phyloP scores from a whole-genome alignment of 2,888 invertebrate species.

The Shargacucullia verbasci region DNA sequence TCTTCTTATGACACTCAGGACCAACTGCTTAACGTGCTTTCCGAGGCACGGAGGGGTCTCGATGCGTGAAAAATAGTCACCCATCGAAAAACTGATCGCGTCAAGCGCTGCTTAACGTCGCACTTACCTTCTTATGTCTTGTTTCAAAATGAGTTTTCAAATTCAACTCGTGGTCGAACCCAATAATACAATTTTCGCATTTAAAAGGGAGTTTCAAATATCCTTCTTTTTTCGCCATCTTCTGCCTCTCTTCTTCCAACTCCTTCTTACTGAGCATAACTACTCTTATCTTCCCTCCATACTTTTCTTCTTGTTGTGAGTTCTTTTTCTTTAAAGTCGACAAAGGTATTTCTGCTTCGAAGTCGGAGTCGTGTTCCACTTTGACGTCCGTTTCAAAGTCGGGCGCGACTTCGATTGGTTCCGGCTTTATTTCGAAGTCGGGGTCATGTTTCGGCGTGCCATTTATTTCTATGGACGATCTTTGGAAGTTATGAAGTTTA shows the following conservation, averaged over 20 bases:
- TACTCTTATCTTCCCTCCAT: slow-evolving; percentile 69
- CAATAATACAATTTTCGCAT: slow-evolving; percentile 75
- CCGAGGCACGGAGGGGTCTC: too few relatives aligned
- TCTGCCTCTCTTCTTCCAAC: slow-evolving; percentile 67
- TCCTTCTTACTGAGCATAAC: slow-evolving; percentile 66
- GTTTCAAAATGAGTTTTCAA: slow-evolving; percentile 71
- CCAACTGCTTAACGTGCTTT: too few relatives aligned
- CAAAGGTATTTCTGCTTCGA: slow-evolving; percentile 63
- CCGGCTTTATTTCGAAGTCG: slow-evolving; percentile 17
- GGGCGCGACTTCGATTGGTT: background rate
- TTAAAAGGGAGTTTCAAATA: slow-evolving; percentile 75
- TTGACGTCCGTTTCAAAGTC: slow-evolving; percentile 64
- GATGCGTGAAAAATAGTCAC: too few relatives aligned
- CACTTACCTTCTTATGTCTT: slow-evolving; percentile 70
- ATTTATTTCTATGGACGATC: background rate
- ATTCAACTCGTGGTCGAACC: slow-evolving; percentile 75
- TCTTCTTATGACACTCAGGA: too few relatives aligned
- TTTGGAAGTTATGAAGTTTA: slow-evolving; percentile 36
- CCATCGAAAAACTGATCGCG: too few relatives aligned
- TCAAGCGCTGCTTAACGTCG: too few relatives aligned
- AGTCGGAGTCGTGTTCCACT: slow-evolving; percentile 67
- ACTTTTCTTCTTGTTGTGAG: slow-evolving; percentile 48
- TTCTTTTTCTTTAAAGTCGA: slow-evolving; percentile 47
- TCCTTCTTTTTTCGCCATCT: slow-evolving; percentile 60
- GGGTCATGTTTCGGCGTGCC: slow-evolving; percentile 1